phyloP scores from a whole-genome alignment of 2,113 vertebrate genomes.

The Myotis brandtii region DNA sequence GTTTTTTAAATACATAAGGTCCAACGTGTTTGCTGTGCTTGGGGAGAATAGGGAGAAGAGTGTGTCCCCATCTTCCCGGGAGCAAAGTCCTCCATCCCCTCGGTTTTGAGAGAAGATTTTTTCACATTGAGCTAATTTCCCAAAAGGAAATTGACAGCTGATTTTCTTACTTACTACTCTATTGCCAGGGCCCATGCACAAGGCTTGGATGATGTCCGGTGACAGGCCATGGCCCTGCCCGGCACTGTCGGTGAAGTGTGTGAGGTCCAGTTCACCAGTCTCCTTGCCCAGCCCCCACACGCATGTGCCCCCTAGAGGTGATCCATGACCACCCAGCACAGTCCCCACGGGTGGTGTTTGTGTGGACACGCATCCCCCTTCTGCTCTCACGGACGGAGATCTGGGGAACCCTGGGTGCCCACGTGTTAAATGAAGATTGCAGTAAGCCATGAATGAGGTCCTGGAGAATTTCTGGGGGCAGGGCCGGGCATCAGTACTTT shows the following conservation, averaged over 20 bases:
- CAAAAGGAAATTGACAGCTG: neutral
- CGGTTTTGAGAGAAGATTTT: neutral
- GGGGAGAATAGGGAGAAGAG: neutral
- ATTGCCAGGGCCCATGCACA: neutral
- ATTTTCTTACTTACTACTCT: neutral
- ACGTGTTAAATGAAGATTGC: neutral
- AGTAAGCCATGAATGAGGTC: neutral
- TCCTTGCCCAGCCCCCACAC: neutral
- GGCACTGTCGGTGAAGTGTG: neutral
- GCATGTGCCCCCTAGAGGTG: neutral
- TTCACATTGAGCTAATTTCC: neutral
- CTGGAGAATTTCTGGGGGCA: neutral
- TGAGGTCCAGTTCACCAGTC: neutral
- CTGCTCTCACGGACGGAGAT: neutral
- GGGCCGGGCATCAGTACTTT: neutral
- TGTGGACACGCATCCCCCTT: neutral
- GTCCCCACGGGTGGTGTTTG: neutral
- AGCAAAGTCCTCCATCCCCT: neutral
- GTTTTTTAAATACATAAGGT: neutral
- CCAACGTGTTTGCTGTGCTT: neutral
- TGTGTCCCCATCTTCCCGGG: neutral
- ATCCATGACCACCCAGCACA: neutral
- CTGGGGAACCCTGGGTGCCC: neutral
- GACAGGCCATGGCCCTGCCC: neutral
- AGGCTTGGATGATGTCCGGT: neutral